phyloP scores from a whole-genome alignment of 1,140 invertebrate genomes.

The Temnothorax nylanderi region DNA sequence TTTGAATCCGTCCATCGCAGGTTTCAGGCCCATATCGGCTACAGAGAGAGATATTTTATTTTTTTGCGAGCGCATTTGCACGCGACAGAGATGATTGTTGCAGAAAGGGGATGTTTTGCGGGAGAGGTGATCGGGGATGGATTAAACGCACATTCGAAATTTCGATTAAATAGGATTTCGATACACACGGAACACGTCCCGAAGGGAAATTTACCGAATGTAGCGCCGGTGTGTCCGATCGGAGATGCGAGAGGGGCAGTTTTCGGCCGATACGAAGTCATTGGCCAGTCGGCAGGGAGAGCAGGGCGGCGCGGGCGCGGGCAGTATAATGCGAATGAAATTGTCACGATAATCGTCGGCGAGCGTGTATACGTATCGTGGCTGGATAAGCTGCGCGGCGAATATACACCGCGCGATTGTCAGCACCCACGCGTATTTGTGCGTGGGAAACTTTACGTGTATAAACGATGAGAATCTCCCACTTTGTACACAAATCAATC shows the following conservation, averaged over 20 bases:
- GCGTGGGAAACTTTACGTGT: constrained; percentile 29
- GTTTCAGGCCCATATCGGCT: constrained; percentile 6
- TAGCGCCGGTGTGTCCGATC: constrained; percentile 53
- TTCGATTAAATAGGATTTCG: constrained; percentile 82
- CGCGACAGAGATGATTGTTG: constrained; percentile 30
- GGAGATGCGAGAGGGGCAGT: constrained; percentile 14
- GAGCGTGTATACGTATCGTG: constrained; percentile 66
- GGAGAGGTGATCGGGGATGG: not conserved
- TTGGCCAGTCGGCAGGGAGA: constrained; percentile 43
- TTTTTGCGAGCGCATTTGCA: constrained; percentile 36
- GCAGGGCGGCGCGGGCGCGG: not conserved
- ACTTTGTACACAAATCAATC: constrained; percentile 33
- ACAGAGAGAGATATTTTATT: constrained; percentile 17
- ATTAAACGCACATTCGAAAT: constrained; percentile 72
- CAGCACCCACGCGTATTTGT: not conserved
- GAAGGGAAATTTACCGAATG: constrained; percentile 78
- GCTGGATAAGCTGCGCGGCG: constrained; percentile 71
- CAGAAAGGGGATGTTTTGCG: not conserved
- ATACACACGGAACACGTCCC: constrained; percentile 78
- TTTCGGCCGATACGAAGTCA: constrained; percentile 33
- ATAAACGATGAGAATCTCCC: constrained; percentile 27
- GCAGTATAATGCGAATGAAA: constrained; percentile 76
- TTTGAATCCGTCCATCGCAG: constrained; percentile 52
- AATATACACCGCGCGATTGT: constrained; percentile 55
- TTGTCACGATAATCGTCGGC: constrained; percentile 79